Conservation (phyloP, 2,888 invertebrate genomes). For the Cheilosia pagana region DNA sequence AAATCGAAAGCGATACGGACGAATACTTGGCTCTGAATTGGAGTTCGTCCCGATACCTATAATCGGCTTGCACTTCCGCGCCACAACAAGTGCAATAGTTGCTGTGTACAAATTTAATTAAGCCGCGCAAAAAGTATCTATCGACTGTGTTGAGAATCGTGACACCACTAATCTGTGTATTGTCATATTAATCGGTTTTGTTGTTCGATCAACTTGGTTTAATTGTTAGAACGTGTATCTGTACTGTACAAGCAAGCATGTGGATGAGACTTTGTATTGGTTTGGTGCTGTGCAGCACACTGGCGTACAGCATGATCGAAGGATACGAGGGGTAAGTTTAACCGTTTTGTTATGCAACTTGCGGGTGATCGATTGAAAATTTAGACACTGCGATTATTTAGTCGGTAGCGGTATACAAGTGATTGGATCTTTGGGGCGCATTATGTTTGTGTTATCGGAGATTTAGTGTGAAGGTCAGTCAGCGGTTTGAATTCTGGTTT, state of each 20-base stretch:
- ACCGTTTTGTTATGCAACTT: conserved; percentile 11
- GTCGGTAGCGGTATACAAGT: background rate
- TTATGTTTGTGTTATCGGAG: background rate
- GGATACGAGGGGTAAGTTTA: conserved; percentile 74
- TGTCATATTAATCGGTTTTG: conserved; percentile 37
- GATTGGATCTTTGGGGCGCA: background rate
- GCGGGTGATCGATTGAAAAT: background rate
- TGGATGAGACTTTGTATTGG: conserved; percentile 57
- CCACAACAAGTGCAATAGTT: background rate
- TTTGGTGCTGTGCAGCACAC: conserved; percentile 57
- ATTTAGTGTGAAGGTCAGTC: conserved; percentile 27
- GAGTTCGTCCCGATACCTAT: conserved; percentile 18
- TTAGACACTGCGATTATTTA: background rate
- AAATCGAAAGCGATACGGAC: conserved; percentile 81
- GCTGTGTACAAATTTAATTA: conserved; percentile 11
- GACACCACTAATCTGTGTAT: conserved; percentile 26
- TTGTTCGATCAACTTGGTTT: conserved; percentile 40
- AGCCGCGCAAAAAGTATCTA: conserved; percentile 11
- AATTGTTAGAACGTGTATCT: conserved; percentile 20
- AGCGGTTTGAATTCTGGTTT: conserved; percentile 17
- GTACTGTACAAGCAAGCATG: conserved; percentile 35
- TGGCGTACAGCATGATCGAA: conserved; percentile 54
- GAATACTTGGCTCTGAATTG: conserved; percentile 61
- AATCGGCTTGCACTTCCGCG: conserved; percentile 51
- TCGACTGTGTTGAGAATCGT: conserved; percentile 47